Conservation (phyloP, 2,113 vertebrate genomes). For the Gymnogyps californianus region DNA sequence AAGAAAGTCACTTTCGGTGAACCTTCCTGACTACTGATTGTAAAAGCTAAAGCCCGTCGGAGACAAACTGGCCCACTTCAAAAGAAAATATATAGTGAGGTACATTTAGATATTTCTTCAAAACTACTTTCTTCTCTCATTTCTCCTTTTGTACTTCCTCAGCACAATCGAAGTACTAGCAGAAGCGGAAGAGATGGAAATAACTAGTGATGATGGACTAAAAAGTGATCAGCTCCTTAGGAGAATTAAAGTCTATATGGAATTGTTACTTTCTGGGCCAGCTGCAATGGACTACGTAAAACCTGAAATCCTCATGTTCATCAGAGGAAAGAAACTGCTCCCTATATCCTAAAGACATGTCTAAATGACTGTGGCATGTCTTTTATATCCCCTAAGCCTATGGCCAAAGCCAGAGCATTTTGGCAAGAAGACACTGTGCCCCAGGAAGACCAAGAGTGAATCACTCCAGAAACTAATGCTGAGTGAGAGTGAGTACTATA, state of each 20-base stretch:
- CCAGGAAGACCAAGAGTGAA: neutral
- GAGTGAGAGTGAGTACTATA: neutral
- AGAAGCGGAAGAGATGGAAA: neutral
- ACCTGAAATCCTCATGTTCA: neutral
- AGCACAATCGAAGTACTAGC: neutral
- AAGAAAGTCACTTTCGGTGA: neutral
- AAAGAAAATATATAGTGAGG: neutral
- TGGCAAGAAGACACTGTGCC: fast-evolving
- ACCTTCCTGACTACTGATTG: neutral
- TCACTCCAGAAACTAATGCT: neutral
- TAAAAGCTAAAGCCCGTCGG: neutral
- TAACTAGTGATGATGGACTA: neutral
- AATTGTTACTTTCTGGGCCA: neutral
- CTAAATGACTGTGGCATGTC: neutral
- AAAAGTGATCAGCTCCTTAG: neutral
- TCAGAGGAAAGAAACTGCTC: neutral
- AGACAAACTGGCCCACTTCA: neutral
- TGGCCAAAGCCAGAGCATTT: neutral
- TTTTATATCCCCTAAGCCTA: neutral
- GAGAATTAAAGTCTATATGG: neutral
- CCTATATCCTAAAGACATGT: neutral
- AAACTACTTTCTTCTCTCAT: neutral
- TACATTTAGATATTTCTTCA: neutral
- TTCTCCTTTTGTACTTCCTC: neutral
- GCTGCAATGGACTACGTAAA: neutral